Evolutionary conservation across 2,888 invertebrate species (phyloP), one percentile per base, ranked within the genome.

Genomic region (Epiblema foenella): DNA sequence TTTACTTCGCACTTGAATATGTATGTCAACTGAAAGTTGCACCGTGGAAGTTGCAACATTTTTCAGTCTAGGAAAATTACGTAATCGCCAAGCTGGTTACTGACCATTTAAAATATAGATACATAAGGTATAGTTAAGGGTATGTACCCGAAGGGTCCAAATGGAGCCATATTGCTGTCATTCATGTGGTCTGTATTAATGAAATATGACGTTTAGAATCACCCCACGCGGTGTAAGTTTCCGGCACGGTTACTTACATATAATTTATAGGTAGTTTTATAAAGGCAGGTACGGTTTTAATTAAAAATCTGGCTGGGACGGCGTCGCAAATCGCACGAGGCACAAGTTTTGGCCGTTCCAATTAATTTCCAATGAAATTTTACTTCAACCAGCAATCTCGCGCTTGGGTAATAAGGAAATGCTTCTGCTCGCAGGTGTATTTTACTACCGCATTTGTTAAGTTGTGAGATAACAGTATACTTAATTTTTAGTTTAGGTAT

Each of bases 311-410:
- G 63, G 0, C 17, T 17, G 33, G n/a, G 12, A 18, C 63, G 51
- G 54, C n/a, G 54, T 18, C 51, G 62, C 54, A 15, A 66, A 57
- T 57, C 42, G 29, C 46, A 52, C 62, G 42, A 49, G 49, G 65
- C 46, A n/a, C 24, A 66, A 66, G 65, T 66, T 66, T 66, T 46
- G 65, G 57, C n/a, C 65, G 57, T 57, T 66, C 46, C 46, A 46
- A 66, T 66, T 66, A 66, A 66, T 66, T 66, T 66, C 39, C 56
- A 66, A 66, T 66, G 56, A 66, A 66, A 66, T 66, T 66, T 66
- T 20, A 66, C 56, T 66, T 66, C 65, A 46, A 18, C 46, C 46
- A 29, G 57, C 65, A 56, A 65, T 66, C 57, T 56, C 57, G 20
- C 24, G 65, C 29, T 66, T 10, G 18, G 56, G 46, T 15, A 46